Base-by-base conservation (phyloP, 2,888 invertebrate species). In the Trimorus sp. region DNA sequence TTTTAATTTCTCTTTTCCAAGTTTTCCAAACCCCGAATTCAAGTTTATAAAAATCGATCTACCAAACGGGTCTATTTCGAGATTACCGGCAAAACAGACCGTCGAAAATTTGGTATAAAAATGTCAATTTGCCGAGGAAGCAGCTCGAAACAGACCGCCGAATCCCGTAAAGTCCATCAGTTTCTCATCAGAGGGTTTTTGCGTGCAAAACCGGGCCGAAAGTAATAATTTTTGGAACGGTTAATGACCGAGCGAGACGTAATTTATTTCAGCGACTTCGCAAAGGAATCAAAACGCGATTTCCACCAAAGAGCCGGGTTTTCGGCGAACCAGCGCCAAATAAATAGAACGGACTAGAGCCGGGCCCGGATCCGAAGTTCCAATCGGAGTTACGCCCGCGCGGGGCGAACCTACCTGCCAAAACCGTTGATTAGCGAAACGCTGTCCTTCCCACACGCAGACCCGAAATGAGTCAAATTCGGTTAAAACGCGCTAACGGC, bases 371-470 rank as follows among this genome's bases (percentile, higher is more conserved):
- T 68, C 54, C 42, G 38, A 26, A 87, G 85, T 86, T 87, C 85
- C 86, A 88, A 88, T 88, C 87, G 88, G 87, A 85, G 80, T 81
- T 86, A 87, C 86, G 87, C 84, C 87, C 87, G 87, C 88, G 88
- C 88, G 89, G 89, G 89, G 87, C 88, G 82, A 87, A 87, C 89
- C 88, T 90, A 90, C 90, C 90, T 91, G 89, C 88, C 89, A 89
- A 88, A 91, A 91, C 91, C 91, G 89, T 90, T 91, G 91, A 91
- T 91, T 91, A 91, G 88, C 89, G 88, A 90, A 89, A 89, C 89
- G 87, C 82, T 82, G 78, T 79, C 74, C 91, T 91, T 91, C 91
- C 91, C 91, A 91, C 90, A 91, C 91, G 79, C 80, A 88, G 85
- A 86, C 83, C 85, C 65, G 78, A 83, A 88, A 86, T 86, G 85